Evolutionary conservation across 1,140 invertebrate species (phyloP).

Genomic region (Asobara japonica): DNA sequence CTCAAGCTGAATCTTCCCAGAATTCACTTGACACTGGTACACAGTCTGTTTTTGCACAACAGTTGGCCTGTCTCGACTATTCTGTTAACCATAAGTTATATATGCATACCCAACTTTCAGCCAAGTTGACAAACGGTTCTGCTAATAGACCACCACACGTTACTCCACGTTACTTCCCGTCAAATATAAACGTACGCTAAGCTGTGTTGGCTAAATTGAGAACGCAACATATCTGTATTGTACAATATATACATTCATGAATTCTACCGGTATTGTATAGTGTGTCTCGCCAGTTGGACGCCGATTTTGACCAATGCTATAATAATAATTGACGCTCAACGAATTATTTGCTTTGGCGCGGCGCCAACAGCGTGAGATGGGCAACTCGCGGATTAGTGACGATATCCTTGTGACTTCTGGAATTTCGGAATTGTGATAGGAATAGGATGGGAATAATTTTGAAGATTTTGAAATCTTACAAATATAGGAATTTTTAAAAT

Average conservation of each 20-base stretch:
- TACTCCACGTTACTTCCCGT: constrained; percentile 16
- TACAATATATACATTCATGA: not conserved
- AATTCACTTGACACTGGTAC: constrained; percentile 23
- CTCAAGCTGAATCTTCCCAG: constrained; percentile 12
- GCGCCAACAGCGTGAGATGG: no score
- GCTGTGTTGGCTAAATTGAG: constrained; percentile 6
- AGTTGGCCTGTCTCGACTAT: constrained; percentile 11
- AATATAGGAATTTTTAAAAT: no score
- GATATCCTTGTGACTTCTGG: no score
- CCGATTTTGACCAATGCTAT: constrained; percentile 20
- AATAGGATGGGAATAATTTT: no score
- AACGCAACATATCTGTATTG: not conserved
- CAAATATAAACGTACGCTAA: constrained; percentile 7
- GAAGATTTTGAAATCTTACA: no score
- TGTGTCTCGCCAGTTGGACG: constrained; percentile 21
- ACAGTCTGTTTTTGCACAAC: not conserved
- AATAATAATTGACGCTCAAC: constrained; percentile 15
- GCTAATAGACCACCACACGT: constrained; percentile 29
- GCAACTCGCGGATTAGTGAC: no score
- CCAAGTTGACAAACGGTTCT: constrained; percentile 20
- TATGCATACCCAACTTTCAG: constrained; percentile 5
- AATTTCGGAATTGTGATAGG: no score
- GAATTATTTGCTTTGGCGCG: constrained; percentile 29
- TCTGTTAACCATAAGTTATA: not conserved
- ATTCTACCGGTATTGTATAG: not conserved